Conservation (phyloP, 2,113 vertebrate genomes). For the Actenoides hombroni region DNA sequence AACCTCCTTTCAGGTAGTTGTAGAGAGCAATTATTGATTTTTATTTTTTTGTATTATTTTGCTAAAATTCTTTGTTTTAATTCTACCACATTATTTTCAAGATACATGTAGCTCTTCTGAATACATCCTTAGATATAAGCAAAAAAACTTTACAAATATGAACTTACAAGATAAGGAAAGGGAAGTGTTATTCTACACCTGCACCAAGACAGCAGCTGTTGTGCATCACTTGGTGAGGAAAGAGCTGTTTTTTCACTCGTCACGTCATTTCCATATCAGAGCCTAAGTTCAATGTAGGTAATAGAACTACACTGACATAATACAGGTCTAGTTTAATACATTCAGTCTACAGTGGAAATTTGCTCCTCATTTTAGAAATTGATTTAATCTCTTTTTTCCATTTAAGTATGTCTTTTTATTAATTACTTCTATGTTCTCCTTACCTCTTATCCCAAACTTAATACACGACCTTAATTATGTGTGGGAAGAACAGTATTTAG, state of each 20-base stretch:
- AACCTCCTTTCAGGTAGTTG: too few relatives aligned
- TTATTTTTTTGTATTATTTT: background rate
- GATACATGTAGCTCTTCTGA: fast-evolving
- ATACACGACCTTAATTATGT: background rate
- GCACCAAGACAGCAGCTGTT: background rate
- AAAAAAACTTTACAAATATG: background rate
- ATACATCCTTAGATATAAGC: background rate
- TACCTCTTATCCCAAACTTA: background rate
- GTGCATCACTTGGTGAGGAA: background rate
- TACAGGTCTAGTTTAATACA: background rate
- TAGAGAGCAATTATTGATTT: background rate
- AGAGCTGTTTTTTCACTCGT: background rate
- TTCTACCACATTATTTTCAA: background rate
- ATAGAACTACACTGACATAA: background rate
- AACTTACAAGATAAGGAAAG: background rate
- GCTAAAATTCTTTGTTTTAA: background rate
- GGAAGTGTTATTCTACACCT: background rate
- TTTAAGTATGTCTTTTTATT: background rate
- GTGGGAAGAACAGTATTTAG: background rate
- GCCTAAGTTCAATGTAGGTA: background rate
- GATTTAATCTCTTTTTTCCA: background rate
- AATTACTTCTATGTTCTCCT: background rate
- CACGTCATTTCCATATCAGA: background rate
- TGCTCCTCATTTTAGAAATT: background rate
- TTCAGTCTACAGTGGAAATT: background rate